Evolutionary conservation across 1,140 invertebrate species (phyloP), one percentile per base, ranked within the genome.

Genomic region (Heterodera schachtii): DNA sequence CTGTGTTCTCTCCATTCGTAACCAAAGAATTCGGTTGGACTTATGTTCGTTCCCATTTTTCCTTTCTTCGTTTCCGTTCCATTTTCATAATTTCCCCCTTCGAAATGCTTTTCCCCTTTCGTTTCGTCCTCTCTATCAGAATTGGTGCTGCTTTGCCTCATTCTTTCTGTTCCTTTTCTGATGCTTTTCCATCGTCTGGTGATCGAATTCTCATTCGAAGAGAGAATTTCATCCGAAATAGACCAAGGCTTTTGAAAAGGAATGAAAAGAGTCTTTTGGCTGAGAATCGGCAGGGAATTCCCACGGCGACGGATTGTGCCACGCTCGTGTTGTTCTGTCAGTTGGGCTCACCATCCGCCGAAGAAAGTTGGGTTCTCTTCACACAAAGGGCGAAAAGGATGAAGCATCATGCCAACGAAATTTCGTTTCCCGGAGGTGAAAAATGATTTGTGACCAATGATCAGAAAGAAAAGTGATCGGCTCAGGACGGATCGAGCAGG

Each of bases 391-490:
- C 77, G 13, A 70, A 49, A 64, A 69, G 47, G 13, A 78, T 78
- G 77, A 41, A 11, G 57, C 43, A 78, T 3, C 77, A 78, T 16
- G 77, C 77, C 31, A 78, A 78, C 31, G 77, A 78, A 69, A 78
- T 78, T 71, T 78, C 77, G 44, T 66, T 78, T 70, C 77, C 77
- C 1, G 77, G 77, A 49, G 77, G 77, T 76, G 16, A 49, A 16
- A n/a, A 7, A 3, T 19, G 6, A 8, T 44, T 31, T 31, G 31
- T 31, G 31, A 31, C 31, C 31, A 31, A 31, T 31, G 31, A 31
- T 31, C 31, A 31, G 70, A 2, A 47, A 19, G 13, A 73, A 31
- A 73, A 73, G 19, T n/a, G 13, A 19, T n/a, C 19, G n/a, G 57
- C 57, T 60, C 43, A 76, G 75, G 75, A 21, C 64, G 47, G 3